These are phyloP conservation scores for Agrochola litura DNA, from an alignment of 2,888 invertebrate genomes.

Conservation along the genomic window DNA sequence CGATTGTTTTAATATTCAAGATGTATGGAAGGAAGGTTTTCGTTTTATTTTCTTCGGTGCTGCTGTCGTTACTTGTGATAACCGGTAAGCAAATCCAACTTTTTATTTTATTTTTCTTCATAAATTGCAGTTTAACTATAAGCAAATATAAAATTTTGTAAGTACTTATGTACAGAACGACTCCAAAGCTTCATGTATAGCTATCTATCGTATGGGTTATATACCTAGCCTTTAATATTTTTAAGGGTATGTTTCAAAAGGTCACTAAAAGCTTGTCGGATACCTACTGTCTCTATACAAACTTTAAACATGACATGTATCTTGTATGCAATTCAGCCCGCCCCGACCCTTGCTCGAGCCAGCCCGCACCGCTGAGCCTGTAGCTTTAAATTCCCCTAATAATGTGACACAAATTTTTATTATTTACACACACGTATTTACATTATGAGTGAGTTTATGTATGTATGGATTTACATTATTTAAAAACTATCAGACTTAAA, in stretches of 20 bases:
- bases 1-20: conserved; percentile 69
- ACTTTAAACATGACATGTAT: neutral
- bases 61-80: conserved; percentile 77
- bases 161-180: conserved; percentile 3
- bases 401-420: too few species aligned
- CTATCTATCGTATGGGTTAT: neutral
- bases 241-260: neutral
- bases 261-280: neutral
- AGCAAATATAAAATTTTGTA: neutral
- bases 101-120: conserved; percentile 1
- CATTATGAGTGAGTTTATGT: too few species aligned
- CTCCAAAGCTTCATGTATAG: neutral
- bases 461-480: too few species aligned
- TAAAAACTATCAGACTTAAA: too few species aligned
- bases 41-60: conserved; percentile 72
- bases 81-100: conserved; percentile 77
- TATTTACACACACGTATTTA: too few species aligned
- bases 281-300: neutral
- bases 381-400: too few species aligned
- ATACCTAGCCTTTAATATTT: neutral
- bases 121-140: neutral
- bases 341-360: too few species aligned
- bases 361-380: too few species aligned
- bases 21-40: conserved; percentile 78
- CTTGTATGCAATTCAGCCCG: too few species aligned